Conservation (phyloP, 1,140 invertebrate species). For the Oryctes rhinoceros region DNA sequence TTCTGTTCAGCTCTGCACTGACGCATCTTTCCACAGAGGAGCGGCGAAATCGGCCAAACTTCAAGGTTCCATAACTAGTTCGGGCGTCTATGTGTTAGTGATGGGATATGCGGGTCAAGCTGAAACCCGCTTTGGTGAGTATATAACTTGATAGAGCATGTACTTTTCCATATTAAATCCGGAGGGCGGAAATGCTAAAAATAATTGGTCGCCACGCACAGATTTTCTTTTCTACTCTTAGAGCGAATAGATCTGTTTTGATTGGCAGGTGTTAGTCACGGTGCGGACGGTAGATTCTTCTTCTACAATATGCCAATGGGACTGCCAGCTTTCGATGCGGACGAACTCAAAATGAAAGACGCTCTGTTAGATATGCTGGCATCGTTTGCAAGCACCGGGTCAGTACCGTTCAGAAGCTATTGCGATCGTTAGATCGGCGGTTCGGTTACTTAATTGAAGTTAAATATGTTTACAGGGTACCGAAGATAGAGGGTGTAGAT, state of each 20-base stretch:
- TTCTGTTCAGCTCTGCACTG: too few species aligned
- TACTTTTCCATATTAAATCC: neutral
- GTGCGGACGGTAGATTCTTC: neutral
- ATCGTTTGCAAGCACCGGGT: neutral
- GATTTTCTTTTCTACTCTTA: too few species aligned
- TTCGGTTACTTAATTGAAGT: too few species aligned
- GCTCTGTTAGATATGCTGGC: slow-evolving; percentile 1
- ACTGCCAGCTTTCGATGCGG: neutral
- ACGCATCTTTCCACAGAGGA: neutral
- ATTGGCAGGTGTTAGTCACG: slow-evolving; percentile 18
- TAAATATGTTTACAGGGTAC: neutral
- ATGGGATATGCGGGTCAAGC: neutral
- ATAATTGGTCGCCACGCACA: neutral
- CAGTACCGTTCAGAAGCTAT: neutral
- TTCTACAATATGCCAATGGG: neutral
- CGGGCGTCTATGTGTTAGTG: neutral
- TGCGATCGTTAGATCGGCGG: too few species aligned
- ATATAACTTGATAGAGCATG: neutral
- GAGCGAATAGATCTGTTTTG: too few species aligned
- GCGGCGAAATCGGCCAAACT: neutral
- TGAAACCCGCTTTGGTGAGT: neutral
- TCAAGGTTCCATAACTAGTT: neutral
- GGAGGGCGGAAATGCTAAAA: neutral
- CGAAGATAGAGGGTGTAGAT: neutral
- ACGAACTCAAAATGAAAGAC: slow-evolving; percentile 9